A percentile compares a stretch with the other conserved stretches of the same genome.
Conservation (phyloP, 2,888 invertebrate genomes). For the Rapana venosa region DNA sequence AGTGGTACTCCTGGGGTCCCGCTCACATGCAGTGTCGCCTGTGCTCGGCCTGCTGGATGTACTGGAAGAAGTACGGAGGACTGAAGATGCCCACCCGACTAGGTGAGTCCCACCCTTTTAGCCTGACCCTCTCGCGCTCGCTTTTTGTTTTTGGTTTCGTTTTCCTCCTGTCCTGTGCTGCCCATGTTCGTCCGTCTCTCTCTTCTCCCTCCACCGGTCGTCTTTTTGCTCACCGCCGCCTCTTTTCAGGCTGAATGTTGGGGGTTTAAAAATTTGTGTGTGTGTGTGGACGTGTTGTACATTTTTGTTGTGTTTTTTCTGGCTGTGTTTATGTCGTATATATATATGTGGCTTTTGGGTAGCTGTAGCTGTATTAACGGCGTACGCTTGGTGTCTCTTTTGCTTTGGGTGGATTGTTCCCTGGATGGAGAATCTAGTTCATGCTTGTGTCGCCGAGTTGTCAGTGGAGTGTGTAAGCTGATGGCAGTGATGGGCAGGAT, state of each 20-base stretch:
- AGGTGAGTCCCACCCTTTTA: conserved; percentile 56
- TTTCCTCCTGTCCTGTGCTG: neutral
- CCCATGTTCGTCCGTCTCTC: neutral
- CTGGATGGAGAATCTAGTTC: neutral
- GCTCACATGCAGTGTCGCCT: conserved; percentile 94
- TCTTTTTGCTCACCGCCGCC: neutral
- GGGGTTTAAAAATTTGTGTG: neutral
- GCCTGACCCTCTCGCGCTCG: neutral
- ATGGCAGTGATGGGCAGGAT: no score
- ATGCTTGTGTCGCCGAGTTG: no score
- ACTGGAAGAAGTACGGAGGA: conserved; percentile 99
- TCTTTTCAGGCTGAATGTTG: neutral
- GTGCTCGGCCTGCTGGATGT: conserved; percentile 95
- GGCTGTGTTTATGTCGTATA: no score
- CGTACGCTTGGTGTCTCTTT: neutral
- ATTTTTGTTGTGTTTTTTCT: no score
- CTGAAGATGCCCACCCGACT: conserved; percentile 83
- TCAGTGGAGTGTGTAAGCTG: no score
- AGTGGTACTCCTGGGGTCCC: conserved; percentile 99
- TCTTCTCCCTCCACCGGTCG: neutral
- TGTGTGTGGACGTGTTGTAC: neutral
- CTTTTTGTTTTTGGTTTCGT: neutral
- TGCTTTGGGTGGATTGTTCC: neutral
- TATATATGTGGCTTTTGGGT: neutral
- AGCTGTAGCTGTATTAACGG: neutral